Evolutionary conservation across 2,113 vertebrate species (phyloP), one percentile per base, ranked within the genome.

Genomic region (Bufo gargarizans): DNA sequence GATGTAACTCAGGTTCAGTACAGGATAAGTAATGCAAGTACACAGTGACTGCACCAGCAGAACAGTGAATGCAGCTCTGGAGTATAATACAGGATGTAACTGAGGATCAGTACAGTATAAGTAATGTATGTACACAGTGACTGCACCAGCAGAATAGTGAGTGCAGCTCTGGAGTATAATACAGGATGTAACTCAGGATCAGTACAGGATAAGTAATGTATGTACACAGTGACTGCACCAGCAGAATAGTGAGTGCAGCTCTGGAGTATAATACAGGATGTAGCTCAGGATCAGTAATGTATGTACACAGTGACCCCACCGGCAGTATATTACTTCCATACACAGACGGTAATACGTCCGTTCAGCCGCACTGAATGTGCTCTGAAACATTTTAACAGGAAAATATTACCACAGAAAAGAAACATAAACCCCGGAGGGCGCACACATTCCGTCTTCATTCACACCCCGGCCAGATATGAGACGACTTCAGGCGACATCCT

Each of bases 401-500:
- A 20, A 45, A 45, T 20, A 17, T 20, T 82, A 49, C 1, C 49
- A 17, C 56, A 49, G 80, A 82, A 82, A 82, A 82, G 7, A 61
- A 82, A 77, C 49, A 22, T 49, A 49, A 58, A 59, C 53, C 86
- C 86, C 55, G 59, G 12, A 61, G 86, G 86, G 20, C 53, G 76
- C 50, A 61, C 14, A 55, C 77, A 59, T 86, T 82, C 65, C 10
- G 20, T 7, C 65, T 79, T 56, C 53, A 16, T 12, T 65, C 74
- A 88, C 47, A 58, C 67, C 79, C 61, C 63, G 7, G 8, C 33
- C 89, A 93, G 91, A 91, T 20, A 92, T 0, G 59, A 63, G 86
- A 89, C 88, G 85, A 92, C 90, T 92, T 22, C 89, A 91, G 91
- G 91, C 91, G 89, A 91, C 72, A 87, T 90, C 91, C 85, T 61